These are phyloP conservation scores for Lutraria lutraria DNA, from an alignment of 2,888 invertebrate species.

Conservation along the genomic window DNA sequence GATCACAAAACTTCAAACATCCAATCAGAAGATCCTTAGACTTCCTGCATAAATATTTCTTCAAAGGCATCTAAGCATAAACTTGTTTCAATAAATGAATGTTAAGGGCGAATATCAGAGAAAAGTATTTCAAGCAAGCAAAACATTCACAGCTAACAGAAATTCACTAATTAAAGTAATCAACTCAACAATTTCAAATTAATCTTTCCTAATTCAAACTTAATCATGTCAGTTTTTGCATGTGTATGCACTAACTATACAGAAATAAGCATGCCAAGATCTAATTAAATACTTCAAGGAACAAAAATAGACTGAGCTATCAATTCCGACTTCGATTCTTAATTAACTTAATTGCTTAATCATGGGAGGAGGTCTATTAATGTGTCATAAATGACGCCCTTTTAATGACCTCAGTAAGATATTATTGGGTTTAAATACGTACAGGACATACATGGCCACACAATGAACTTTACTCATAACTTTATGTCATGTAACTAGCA, in stretches of 20 bases:
- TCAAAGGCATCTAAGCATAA: too few species aligned
- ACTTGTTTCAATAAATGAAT: too few species aligned
- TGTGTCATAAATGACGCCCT: neutral
- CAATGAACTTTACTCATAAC: too few species aligned
- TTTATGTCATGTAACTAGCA: too few species aligned
- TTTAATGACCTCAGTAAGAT: neutral
- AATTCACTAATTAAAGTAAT: neutral
- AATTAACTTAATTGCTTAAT: conserved; percentile 37
- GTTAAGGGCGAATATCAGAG: too few species aligned
- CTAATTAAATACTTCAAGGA: neutral
- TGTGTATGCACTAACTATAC: neutral
- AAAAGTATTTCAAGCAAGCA: too few species aligned
- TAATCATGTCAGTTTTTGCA: neutral
- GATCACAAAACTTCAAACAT: neutral
- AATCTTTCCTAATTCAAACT: neutral
- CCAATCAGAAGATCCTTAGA: neutral
- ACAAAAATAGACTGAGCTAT: neutral
- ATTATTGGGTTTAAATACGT: too few species aligned
- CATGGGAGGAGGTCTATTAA: conserved; percentile 17
- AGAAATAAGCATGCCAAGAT: neutral
- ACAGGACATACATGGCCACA: too few species aligned
- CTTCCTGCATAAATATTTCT: too few species aligned
- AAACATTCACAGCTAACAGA: too few species aligned
- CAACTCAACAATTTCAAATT: neutral
- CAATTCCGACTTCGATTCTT: neutral